Percentiles rank a stretch among this genome's conserved stretches.
phyloP scores from a whole-genome alignment of 2,113 vertebrate species.

The Hystrix brachyura region DNA sequence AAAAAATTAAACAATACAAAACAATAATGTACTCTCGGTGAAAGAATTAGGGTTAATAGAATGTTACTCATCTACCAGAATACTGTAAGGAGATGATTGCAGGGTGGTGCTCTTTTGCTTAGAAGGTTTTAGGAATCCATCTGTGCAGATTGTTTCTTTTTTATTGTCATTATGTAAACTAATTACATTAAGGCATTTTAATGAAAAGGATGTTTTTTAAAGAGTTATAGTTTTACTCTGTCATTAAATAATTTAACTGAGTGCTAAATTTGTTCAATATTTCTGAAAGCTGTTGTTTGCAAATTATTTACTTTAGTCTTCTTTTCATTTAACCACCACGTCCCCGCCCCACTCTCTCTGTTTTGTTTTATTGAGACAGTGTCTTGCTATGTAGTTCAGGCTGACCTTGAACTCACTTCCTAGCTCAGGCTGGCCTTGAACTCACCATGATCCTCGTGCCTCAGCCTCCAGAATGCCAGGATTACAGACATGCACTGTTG shows the following conservation, averaged over 20 bases:
- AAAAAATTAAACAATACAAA: neutral
- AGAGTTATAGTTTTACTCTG: constrained; percentile 61
- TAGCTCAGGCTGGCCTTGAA: neutral
- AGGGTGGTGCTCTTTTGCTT: constrained; percentile 66
- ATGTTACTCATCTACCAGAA: constrained; percentile 73
- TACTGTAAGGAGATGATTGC: constrained; percentile 75
- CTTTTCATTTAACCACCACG: no score
- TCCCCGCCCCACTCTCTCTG: no score
- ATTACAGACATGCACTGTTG: neutral
- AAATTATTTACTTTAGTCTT: constrained; percentile 25
- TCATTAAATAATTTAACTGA: constrained; percentile 58
- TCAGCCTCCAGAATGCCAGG: neutral
- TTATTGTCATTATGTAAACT: constrained; percentile 56
- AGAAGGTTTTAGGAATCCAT: constrained; percentile 66
- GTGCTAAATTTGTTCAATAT: constrained; percentile 64
- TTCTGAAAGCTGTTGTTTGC: constrained; percentile 62
- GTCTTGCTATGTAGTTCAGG: neutral
- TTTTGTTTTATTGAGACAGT: neutral
- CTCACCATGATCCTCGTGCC: neutral
- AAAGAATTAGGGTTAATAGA: constrained; percentile 81
- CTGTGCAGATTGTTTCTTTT: constrained; percentile 70
- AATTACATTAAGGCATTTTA: constrained; percentile 75
- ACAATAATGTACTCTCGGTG: constrained; percentile 65
- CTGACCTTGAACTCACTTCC: neutral
- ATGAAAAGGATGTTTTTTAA: constrained; percentile 72